Percentiles rank a stretch among this genome's conserved stretches.
These are phyloP conservation scores for Ptychoptera albimana DNA, from an alignment of 2,888 invertebrate genomes.

Conservation along the genomic window DNA sequence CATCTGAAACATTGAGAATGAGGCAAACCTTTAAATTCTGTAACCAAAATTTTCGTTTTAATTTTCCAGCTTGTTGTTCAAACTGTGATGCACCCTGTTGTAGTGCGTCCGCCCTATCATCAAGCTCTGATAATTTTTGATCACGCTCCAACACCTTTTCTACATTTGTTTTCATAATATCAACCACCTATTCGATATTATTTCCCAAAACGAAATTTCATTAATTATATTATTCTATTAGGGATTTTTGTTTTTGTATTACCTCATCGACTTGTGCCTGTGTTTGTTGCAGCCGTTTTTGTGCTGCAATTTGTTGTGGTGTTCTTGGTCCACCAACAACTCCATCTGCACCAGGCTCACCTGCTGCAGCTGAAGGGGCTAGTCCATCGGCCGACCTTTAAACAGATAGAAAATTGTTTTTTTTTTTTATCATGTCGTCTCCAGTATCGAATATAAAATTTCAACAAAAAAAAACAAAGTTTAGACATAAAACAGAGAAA, in stretches of 20 bases:
- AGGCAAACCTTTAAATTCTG: conserved; percentile 73
- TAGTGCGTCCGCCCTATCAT: conserved; percentile 88
- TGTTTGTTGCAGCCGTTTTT: conserved; percentile 67
- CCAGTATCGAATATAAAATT: too few species aligned
- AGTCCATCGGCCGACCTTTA: conserved; percentile 35
- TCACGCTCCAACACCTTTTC: conserved; percentile 93
- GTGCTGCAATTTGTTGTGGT: conserved; percentile 70
- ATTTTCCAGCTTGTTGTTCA: conserved; percentile 91
- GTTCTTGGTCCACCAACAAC: conserved; percentile 76
- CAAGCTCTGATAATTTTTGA: conserved; percentile 85
- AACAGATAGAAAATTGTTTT: not conserved
- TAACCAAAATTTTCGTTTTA: conserved; percentile 95
- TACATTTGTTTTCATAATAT: conserved; percentile 91
- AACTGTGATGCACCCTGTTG: conserved; percentile 93
- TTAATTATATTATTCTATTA: not conserved
- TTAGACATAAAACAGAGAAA: too few species aligned
- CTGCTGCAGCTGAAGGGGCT: conserved; percentile 42
- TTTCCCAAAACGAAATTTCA: not conserved
- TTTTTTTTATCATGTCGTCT: too few species aligned
- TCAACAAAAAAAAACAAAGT: too few species aligned
- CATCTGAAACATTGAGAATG: not conserved
- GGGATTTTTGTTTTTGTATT: too few species aligned
- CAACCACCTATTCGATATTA: conserved; percentile 49
- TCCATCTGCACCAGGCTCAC: conserved; percentile 55
- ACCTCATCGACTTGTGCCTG: conserved; percentile 76